Base-by-base conservation (phyloP, 2,797 vertebrate genomes). In the Eleutherodactylus coqui region DNA sequence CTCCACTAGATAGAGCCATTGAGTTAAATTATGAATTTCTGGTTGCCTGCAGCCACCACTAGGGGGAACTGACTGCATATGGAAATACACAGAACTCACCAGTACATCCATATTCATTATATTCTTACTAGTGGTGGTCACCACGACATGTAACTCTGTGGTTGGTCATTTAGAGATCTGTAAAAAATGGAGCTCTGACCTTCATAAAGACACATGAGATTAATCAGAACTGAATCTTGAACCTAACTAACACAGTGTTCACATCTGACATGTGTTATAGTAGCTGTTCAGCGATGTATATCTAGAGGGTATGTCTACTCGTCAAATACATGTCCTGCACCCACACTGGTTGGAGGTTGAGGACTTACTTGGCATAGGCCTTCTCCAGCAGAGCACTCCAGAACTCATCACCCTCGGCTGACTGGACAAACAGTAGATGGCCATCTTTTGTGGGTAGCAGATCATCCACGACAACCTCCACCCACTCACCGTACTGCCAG, bases 401-500 rank as follows among this genome's bases (percentile, higher is more conserved):
- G 91, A 94, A 95, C 76, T 94, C 93, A 0, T 7, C 89, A 82
- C 92, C 86, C 27, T 94, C 92, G 11, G 88, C 94, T 0, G 97
- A 97, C 88, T 96, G 96, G 41, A 98, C 93, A 1, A 98, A 98
- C 79, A 98, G 80, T 88, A 99, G 93, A 85, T 95, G 85, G 36
- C 96, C 96, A 0, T 96, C 89, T 93, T 78, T 96, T 75, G 93
- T 95, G 75, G 94, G 94, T 75, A 95, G 90, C 45, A 92, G 88
- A 88, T 95, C 94, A 0, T 99, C 97, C 9, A 98, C 89, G 36
- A 98, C 96, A 6, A 98, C 96, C 0, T 98, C 96, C 88, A 97
- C 92, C 97, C 97, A 97, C 88, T 96, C 94, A 0, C 97, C 96
- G 0, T 92, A 96, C 93, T 97, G 96, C 97, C 98, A 98, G 93